These are phyloP conservation scores for Myathropa florea DNA, from an alignment of 2,888 invertebrate genomes.

Conservation along the genomic window DNA sequence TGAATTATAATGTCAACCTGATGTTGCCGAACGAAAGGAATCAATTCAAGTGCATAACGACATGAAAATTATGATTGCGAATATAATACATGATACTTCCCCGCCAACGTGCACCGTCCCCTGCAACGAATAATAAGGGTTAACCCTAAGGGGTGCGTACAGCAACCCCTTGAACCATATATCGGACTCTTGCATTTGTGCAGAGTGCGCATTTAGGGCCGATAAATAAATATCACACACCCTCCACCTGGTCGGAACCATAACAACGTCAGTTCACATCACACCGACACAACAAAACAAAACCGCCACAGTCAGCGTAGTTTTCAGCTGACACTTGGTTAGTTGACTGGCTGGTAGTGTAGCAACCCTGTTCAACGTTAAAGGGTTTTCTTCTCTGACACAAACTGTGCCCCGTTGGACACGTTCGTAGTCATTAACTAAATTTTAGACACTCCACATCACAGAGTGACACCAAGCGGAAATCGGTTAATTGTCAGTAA, in stretches of 20 bases:
- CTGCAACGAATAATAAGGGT: neutral
- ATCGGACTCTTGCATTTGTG: constrained; percentile 33
- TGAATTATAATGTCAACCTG: constrained; percentile 16
- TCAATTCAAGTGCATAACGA: constrained; percentile 62
- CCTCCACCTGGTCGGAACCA: constrained; percentile 33
- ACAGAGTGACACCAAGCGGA: constrained; percentile 19
- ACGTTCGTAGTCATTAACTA: constrained; percentile 37
- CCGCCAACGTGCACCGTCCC: neutral
- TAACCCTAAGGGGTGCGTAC: constrained; percentile 25
- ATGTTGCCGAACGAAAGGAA: constrained; percentile 31
- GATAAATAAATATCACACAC: constrained; percentile 1
- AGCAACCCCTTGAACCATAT: constrained; percentile 33
- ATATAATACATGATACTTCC: constrained; percentile 5
- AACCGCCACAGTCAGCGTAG: constrained; percentile 2
- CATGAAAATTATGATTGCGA: constrained; percentile 43
- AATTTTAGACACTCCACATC: constrained; percentile 19
- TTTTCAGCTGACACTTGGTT: constrained; percentile 46
- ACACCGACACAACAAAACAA: constrained; percentile 52
- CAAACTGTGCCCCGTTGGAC: neutral
- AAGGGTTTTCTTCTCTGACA: neutral
- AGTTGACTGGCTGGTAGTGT: constrained; percentile 11
- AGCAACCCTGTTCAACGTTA: constrained; percentile 40
- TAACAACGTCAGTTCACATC: constrained; percentile 56
- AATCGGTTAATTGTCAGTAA: constrained; percentile 31
- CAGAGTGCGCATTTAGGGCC: constrained; percentile 36